phyloP scores from a whole-genome alignment of 2,113 vertebrate genomes.

The Thalassarche chlororhynchos region DNA sequence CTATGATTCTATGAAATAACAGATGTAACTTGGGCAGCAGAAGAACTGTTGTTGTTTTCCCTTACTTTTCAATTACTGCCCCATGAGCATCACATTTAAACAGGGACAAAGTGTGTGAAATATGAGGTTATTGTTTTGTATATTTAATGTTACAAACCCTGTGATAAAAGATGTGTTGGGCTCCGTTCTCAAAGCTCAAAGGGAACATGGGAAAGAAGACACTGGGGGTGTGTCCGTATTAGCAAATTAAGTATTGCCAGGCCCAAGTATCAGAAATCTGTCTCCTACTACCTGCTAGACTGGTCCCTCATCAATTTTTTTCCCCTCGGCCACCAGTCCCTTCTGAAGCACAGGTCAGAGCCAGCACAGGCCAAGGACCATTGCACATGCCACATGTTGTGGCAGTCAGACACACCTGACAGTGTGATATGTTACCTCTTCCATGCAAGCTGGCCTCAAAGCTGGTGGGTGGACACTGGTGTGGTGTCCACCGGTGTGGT shows the following conservation, averaged over 20 bases:
- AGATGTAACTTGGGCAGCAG: background rate
- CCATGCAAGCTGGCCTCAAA: background rate
- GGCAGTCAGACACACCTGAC: background rate
- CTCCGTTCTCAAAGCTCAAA: background rate
- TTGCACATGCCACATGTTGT: fast-evolving
- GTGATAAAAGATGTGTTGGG: background rate
- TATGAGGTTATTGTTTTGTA: background rate
- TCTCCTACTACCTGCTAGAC: background rate
- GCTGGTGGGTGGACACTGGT: too few species aligned
- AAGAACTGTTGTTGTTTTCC: background rate
- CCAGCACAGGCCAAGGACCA: background rate
- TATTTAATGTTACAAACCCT: background rate
- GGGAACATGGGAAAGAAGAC: background rate
- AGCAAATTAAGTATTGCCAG: background rate
- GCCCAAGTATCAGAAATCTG: background rate
- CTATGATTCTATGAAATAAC: background rate
- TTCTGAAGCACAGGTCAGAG: background rate
- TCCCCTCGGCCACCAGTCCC: background rate
- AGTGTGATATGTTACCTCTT: background rate
- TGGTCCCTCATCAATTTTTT: background rate
- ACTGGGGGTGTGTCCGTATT: too few species aligned
- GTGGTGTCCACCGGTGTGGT: background rate
- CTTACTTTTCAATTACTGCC: background rate
- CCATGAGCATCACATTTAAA: background rate
- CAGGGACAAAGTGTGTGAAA: background rate